Percentiles rank a stretch among this genome's conserved stretches.
Conservation (phyloP, 2,888 invertebrate genomes). For the Melipona bicolor region DNA sequence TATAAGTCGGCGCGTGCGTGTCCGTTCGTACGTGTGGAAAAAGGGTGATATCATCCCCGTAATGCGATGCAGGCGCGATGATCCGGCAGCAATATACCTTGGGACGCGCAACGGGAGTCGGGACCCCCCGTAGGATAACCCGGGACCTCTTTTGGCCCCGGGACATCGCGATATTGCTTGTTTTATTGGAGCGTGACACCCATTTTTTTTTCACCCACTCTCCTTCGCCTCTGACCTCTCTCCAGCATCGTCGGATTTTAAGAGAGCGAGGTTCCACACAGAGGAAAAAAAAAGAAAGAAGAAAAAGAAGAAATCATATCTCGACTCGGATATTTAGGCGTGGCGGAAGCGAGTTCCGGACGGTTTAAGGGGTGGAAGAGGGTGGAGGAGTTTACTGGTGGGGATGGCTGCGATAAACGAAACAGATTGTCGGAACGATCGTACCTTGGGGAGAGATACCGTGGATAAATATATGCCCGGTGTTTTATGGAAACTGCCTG, state of each 20-base stretch:
- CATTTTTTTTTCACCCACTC: conserved; percentile 66
- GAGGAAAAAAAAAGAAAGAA: not conserved
- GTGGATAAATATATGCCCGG: conserved; percentile 60
- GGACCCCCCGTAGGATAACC: conserved; percentile 70
- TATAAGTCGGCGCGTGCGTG: conserved; percentile 62
- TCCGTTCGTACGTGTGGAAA: conserved; percentile 72
- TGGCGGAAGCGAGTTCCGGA: conserved; percentile 51
- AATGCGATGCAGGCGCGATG: conserved; percentile 83
- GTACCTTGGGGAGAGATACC: conserved; percentile 59
- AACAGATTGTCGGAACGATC: conserved; percentile 66
- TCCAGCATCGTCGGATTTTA: conserved; percentile 10
- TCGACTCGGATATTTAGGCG: conserved; percentile 66
- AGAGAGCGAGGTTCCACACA: conserved; percentile 43
- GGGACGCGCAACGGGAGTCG: conserved; percentile 63
- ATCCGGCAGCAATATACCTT: conserved; percentile 82
- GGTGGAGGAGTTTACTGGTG: conserved; percentile 37
- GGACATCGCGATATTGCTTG: conserved; percentile 82
- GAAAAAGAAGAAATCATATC: conserved; percentile 54
- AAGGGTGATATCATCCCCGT: conserved; percentile 81
- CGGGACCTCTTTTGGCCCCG: conserved; percentile 78
- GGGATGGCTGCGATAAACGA: conserved; percentile 61
- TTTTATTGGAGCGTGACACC: conserved; percentile 83
- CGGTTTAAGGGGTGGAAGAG: not conserved
- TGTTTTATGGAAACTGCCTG: conserved; percentile 64
- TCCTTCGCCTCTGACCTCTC: not conserved